Evolutionary conservation across 1,140 invertebrate genomes (phyloP), one percentile per base, ranked within the genome.

Genomic region (silkworm (Bombyx mori)): DNA sequence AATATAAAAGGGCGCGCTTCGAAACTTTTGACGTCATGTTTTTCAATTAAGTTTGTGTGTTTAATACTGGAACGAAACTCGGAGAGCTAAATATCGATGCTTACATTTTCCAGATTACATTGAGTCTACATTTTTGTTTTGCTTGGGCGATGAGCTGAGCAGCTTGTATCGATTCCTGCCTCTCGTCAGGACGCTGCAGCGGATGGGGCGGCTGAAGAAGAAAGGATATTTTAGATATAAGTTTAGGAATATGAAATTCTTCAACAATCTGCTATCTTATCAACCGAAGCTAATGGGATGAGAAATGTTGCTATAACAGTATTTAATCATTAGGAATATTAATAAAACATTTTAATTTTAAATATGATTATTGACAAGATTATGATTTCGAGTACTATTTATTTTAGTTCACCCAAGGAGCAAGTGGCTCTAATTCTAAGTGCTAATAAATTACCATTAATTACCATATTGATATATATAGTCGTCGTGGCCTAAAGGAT

Each of bases 131-230:
- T 82, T 85, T 56, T 43, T 85, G 5, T 80, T 81, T 52, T 85
- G 82, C 48, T 63, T 85, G 45, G 79, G 79, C 1, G 75, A 81
- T 18, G 68, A 76, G 48, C 59, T 82, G 62, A 75, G 75, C 26
- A 65, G 63, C 0, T 48, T 80, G 35, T 77, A 70, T 54, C 61
- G 77, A 8, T 80, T 82, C 45, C 55, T 85, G 10, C 82, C 82
- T 0, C 58, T 80, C 0, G 68, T 85, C 8, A 65, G 72, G 49
- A 83, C 80, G 0, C 56, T 83, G 26, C 80, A 83, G 51, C 70
- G 75, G 48, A 79, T 83, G 77, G 80, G 80, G 2, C 69, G 81
- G 6, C 45, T 82, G 26, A 79, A 75, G 63, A 79, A 73, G 43
- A 82, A 76, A 44, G 77, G 77, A 18, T 59, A 58, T 8, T 82